Conservation (phyloP, 1,140 invertebrate genomes). For the Manduca sexta region DNA sequence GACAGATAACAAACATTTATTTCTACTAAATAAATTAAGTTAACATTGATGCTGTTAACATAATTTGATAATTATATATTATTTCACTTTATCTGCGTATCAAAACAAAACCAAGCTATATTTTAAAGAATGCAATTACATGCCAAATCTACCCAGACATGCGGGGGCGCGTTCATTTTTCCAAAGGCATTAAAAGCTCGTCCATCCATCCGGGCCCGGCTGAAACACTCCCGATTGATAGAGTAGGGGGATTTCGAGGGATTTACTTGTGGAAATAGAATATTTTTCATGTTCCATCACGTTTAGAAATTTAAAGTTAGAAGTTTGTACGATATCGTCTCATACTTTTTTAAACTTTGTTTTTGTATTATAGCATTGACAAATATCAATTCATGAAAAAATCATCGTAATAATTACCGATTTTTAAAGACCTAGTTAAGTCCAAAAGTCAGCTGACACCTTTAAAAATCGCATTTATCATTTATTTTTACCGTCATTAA, state of each 20-base stretch:
- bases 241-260: constrained; percentile 9
- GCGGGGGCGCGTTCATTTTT: constrained; percentile 6
- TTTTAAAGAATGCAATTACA: background rate
- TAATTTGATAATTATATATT: no score
- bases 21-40: no score
- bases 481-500: no score
- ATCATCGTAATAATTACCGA: background rate
- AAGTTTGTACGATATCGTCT: no score
- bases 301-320: no score
- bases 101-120: background rate
- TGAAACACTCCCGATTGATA: constrained; percentile 9
- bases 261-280: constrained; percentile 11
- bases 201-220: background rate
- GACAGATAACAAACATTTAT: no score
- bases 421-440: no score
- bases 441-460: no score
- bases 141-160: constrained; percentile 1
- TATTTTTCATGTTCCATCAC: constrained; percentile 9
- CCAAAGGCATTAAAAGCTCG: constrained; percentile 8
- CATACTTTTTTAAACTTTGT: no score
- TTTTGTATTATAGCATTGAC: no score
- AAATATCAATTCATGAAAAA: background rate
- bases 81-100: background rate
- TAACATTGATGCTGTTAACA: no score
- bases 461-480: no score